Evolutionary conservation across 2,113 vertebrate species (phyloP), one percentile per base, ranked within the genome.

Genomic region (Ranitomeya variabilis): DNA sequence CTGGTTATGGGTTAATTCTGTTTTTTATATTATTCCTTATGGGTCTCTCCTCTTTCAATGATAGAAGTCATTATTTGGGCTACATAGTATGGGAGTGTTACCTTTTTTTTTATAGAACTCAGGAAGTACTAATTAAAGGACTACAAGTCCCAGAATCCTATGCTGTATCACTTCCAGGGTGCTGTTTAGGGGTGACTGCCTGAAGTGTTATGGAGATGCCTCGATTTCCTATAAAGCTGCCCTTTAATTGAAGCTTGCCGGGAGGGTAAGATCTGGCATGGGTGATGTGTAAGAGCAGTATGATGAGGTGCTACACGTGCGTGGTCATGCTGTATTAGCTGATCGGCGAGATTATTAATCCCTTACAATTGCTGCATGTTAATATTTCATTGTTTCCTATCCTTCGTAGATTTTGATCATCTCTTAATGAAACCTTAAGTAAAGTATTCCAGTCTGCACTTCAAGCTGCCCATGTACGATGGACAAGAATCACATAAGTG

Each of bases 141-240:
- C 81, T 69, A 83, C 64, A 83, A 69, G 3, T 83, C 81, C 81
- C 81, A 83, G 62, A 83, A 67, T 83, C 62, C 81, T 10, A 2
- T 54, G 45, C 4, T 2, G 80, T 21, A 82, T 83, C 64, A 52
- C 81, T 69, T 83, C 81, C 81, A 54, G 80, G 19, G 60, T 83
- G 60, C 10, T 23, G 60, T 81, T 60, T 81, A 57, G 45, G 80
- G 57, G 80, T 66, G 80, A 67, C 26, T 83, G 54, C 60, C 21
- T 69, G 31, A 45, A 67, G 21, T 83, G 81, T 83, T 69, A 54
- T 83, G 81, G 80, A 83, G 62, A 21, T 66, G 60, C 23, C 64
- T 54, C 62, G 31, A 16, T 23, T 83, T 23, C 45, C 62, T 37
- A 54, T 37, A n/a, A 18, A 59, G 79, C 79, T 60, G 62, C 45